Evolutionary conservation across 2,888 invertebrate species (phyloP), one percentile per base, ranked within the genome.

Genomic region (Harpagoxenus sublaevis): DNA sequence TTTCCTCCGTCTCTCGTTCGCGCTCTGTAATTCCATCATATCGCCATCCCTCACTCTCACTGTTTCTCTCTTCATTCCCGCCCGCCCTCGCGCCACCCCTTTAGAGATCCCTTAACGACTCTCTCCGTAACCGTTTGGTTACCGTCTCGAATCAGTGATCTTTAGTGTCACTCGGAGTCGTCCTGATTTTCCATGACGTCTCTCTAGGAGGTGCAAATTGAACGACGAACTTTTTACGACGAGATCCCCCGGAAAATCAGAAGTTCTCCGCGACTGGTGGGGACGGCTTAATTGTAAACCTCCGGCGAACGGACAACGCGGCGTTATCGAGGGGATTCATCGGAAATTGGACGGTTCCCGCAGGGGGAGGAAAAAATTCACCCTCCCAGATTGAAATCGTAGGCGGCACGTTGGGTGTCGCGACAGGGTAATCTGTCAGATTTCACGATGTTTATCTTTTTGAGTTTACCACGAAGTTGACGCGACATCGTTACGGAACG

Each of bases 51-150:
- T 74, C 73, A 74, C 51, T 71, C 84, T 86, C 87, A 74, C 87
- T 75, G 75, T 75, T 79, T 81, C 70, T 60, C 70, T 62, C 68
- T 55, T 77, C 66, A 71, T 70, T 74, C 71, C 48, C 63, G 12
- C 51, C 45, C 66, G 66, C 23, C 57, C n/a, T 51, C 73, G 71
- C 70, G 71, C 57, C 79, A 60, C 81, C 66, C 78, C 74, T 48
- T 74, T 82, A 15, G 53, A 73, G 60, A 79, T 53, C 48, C 66
- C 57, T 60, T 83, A 77, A 75, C 62, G 70, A 65, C 75, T 77
- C 77, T 87, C 88, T 88, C 88, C 87, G 85, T 88, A 90, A 92
- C 92, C 91, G 92, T 93, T 92, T 90, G 89, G 93, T 93, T 92
- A 92, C 89, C 89, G 89, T 89, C 89, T 84, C 79, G 86, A 88